phyloP scores from a whole-genome alignment of 2,797 vertebrate species.

The Liparis tanakae region DNA sequence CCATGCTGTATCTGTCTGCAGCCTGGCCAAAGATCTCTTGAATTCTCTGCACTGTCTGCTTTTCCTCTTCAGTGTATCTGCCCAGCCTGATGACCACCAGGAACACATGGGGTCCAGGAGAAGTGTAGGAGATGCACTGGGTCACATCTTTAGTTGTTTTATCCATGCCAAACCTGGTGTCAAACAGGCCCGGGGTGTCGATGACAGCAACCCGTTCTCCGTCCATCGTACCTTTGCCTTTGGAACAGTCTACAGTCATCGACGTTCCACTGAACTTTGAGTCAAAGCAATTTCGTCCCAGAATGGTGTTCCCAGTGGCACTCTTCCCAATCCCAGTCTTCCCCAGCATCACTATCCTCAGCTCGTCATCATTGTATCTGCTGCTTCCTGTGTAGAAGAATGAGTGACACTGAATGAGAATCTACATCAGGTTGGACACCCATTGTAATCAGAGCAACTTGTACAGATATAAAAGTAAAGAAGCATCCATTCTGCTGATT shows the following conservation, averaged over 20 bases:
- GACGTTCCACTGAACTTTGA: background rate
- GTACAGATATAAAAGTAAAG: background rate
- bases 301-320: conserved; percentile 26
- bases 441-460: background rate
- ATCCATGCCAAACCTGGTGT: background rate
- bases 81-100: conserved; percentile 16
- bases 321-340: conserved; percentile 29
- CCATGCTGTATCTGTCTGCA: conserved; percentile 36
- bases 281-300: background rate
- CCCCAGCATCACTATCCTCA: conserved; percentile 40
- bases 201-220: background rate
- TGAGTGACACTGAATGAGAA: background rate
- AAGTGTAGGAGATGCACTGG: conserved; percentile 6
- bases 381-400: background rate
- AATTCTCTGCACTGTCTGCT: background rate
- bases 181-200: conserved; percentile 33
- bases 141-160: background rate
- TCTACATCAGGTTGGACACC: background rate
- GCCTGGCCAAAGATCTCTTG: conserved; percentile 23
- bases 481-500: background rate
- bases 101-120: conserved; percentile 41
- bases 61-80: conserved; percentile 22
- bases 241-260: rapidly evolving
- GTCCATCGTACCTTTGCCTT: rapidly evolving
- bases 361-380: background rate